phyloP scores from a whole-genome alignment of 2,113 vertebrate species.

The Nycticryphes semicollaris region DNA sequence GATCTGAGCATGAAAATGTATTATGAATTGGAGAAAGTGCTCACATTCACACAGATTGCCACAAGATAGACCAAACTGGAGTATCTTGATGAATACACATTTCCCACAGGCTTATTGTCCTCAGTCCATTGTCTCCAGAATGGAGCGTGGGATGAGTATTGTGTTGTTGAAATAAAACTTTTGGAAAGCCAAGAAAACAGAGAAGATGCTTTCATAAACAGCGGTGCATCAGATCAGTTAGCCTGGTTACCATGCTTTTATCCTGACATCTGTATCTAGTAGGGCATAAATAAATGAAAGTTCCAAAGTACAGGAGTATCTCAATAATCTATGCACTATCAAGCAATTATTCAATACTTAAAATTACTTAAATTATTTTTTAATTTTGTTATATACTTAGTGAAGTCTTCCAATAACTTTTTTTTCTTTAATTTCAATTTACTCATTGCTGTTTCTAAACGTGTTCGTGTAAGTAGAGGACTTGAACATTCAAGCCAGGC shows the following conservation, averaged over 20 bases:
- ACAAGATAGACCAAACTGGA: not conserved
- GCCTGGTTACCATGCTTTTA: not conserved
- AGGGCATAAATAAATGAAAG: not conserved
- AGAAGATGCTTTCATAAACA: not conserved
- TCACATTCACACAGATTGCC: accelerated
- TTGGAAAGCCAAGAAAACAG: not conserved
- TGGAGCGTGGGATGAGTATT: not conserved
- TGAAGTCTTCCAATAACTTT: not conserved
- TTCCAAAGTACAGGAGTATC: not conserved
- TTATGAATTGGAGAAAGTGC: not conserved
- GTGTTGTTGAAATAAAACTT: not conserved
- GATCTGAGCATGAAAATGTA: not conserved
- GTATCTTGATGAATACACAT: not conserved
- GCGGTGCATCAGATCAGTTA: not conserved
- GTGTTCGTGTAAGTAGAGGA: not conserved
- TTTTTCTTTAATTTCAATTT: not conserved
- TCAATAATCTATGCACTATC: not conserved
- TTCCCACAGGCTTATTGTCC: not conserved
- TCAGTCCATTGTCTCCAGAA: not conserved
- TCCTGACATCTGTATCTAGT: not conserved
- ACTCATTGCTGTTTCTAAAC: slow-evolving; percentile 11
- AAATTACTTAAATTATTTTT: not conserved
- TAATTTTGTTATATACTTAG: not conserved
- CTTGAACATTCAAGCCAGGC: not conserved
- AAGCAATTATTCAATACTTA: not conserved